phyloP scores from a whole-genome alignment of 2,113 vertebrate genomes.

The Chloropsis hardwickii region DNA sequence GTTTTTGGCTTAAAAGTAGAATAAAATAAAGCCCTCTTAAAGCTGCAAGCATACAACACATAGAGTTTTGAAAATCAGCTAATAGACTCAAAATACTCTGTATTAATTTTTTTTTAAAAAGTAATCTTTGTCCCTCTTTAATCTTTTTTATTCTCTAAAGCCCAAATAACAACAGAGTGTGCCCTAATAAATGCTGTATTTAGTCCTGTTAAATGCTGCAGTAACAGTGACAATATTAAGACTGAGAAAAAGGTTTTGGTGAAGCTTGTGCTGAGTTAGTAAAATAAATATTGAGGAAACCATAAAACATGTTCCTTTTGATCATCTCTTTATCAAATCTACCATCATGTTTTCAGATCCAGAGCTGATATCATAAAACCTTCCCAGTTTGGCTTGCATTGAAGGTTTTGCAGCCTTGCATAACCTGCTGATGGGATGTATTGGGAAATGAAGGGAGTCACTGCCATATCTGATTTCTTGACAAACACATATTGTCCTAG shows the following conservation, averaged over 20 bases:
- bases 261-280: not conserved
- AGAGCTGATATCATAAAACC: not conserved
- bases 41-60: not conserved
- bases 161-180: not conserved
- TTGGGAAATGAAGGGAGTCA: not conserved
- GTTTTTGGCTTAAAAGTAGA: not conserved
- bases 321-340: not conserved
- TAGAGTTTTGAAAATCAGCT: not conserved
- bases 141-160: not conserved
- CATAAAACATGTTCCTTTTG: not conserved
- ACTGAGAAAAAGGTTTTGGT: not conserved
- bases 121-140: not conserved
- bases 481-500: not conserved
- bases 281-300: not conserved
- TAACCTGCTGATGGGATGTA: not conserved
- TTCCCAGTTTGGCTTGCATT: not conserved
- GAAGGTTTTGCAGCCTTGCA: not conserved
- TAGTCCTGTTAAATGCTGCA: not conserved
- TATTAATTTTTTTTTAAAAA: not conserved
- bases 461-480: not conserved
- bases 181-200: not conserved
- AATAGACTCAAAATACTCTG: not conserved
- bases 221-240: not conserved
- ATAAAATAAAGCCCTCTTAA: not conserved
- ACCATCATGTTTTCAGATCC: not conserved